Base-by-base conservation (phyloP, 2,797 vertebrate species). In the Caiman crocodilus region DNA sequence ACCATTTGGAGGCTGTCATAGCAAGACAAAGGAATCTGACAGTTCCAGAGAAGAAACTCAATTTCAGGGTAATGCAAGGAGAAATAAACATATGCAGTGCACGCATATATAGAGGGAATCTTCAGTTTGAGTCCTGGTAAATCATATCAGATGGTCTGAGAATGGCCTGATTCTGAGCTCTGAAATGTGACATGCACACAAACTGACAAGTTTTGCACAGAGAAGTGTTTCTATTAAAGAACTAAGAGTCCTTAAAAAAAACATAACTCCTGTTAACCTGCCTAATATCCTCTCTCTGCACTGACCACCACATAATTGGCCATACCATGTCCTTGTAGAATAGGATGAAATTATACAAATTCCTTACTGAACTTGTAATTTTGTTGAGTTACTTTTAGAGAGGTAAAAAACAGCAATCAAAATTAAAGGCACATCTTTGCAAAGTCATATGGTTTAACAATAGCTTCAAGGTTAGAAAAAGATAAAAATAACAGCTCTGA, bases 401-500 rank as follows among this genome's bases (percentile, higher is more conserved):
- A 26, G 35, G 42, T 10, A 90, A 89, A 93, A 92, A 21, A 69
- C 2, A 88, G 23, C 21, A 83, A 88, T 74, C 88, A 76, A 5
- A 58, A 14, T 85, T 77, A 25, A 74, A 82, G 55, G 20, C 20
- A n/a, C 17, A 85, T 42, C 21, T 74, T 83, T 88, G 32, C 5
- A 80, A 50, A 88, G 71, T 94, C 81, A 79, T 83, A 82, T 60
- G 73, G n/a, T 67, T 90, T 93, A 88, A 81, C 17, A 23, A 90
- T 88, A 59, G 74, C 75, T 91, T 76, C 74, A 73, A 82, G 60
- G 5, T 7, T 82, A 4, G 6, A 20, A 59, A 81, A 79, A 64
- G 18, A 84, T 20, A 58, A 92, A 94, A 95, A 92, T 63, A 94
- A 82, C 76, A 93, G n/a, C 15, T 90, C 57, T 57, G 15, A 21